These are phyloP conservation scores for Psix sp. DNA, from an alignment of 1,140 invertebrate species.

Conservation along the genomic window DNA sequence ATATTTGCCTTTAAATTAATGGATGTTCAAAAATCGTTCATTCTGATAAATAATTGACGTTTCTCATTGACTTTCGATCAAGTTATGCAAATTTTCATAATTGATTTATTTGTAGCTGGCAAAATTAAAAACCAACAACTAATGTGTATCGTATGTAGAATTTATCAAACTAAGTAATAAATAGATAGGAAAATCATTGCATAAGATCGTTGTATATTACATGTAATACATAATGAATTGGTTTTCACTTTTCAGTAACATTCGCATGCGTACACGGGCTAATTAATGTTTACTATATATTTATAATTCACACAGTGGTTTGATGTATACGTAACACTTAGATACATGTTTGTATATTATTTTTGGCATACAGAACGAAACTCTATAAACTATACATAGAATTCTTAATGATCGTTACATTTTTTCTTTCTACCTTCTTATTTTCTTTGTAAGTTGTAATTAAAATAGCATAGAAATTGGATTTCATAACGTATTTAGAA, in stretches of 20 bases:
- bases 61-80: background rate
- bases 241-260: slow-evolving; percentile 46
- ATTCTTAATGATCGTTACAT: too few species aligned
- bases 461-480: too few species aligned
- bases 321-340: too few species aligned
- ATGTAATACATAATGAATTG: slow-evolving; percentile 29
- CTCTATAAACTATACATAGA: too few species aligned
- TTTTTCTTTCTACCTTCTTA: too few species aligned
- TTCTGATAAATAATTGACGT: background rate
- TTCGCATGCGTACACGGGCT: slow-evolving; percentile 10
- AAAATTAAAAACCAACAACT: slow-evolving; percentile 13
- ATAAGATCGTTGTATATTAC: slow-evolving; percentile 23
- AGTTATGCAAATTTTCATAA: slow-evolving; percentile 27
- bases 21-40: background rate
- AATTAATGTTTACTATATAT: slow-evolving; percentile 32
- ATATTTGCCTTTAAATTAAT: slow-evolving; percentile 9
- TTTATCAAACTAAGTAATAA: slow-evolving; percentile 36
- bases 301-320: slow-evolving; percentile 26
- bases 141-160: slow-evolving; percentile 10
- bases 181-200: slow-evolving; percentile 35
- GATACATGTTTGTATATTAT: slow-evolving; percentile 9
- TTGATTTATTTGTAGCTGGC: slow-evolving; percentile 11
- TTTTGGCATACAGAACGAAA: too few species aligned
- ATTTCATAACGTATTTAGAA: too few species aligned
- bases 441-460: too few species aligned